Evolutionary conservation across 2,113 vertebrate species (phyloP).

Genomic region (Pseudopodoces humilis): DNA sequence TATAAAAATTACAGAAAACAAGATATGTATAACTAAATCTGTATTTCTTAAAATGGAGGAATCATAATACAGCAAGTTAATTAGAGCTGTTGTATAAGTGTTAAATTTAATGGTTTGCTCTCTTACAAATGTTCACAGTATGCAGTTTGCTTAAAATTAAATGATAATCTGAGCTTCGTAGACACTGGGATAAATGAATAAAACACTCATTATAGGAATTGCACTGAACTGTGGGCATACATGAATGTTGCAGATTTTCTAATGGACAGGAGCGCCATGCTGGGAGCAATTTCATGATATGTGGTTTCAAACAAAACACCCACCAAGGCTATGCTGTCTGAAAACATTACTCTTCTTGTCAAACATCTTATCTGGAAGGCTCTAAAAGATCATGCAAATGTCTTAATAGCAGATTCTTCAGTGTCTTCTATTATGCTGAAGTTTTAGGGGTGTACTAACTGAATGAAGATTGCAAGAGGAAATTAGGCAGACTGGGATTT

Average conservation of each 20-base stretch:
- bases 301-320: not conserved
- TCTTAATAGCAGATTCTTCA: not conserved
- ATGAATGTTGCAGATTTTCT: not conserved
- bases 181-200: not conserved
- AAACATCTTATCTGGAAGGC: not conserved
- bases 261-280: not conserved
- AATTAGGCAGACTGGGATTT: not conserved
- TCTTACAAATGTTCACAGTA: not conserved
- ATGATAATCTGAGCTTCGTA: not conserved
- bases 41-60: not conserved
- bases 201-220: not conserved
- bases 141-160: slow-evolving; percentile 12
- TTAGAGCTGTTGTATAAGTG: not conserved
- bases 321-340: not conserved
- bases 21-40: not conserved
- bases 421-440: not conserved
- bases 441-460: not conserved
- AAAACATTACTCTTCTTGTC: not conserved
- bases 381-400: not conserved
- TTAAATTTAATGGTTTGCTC: not conserved
- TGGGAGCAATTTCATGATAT: slow-evolving; percentile 12
- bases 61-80: not conserved
- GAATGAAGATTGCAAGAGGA: not conserved
- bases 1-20: not conserved
- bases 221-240: not conserved